Conservation (phyloP, 2,797 vertebrate species). For the Oceanodroma leucorhoa region DNA sequence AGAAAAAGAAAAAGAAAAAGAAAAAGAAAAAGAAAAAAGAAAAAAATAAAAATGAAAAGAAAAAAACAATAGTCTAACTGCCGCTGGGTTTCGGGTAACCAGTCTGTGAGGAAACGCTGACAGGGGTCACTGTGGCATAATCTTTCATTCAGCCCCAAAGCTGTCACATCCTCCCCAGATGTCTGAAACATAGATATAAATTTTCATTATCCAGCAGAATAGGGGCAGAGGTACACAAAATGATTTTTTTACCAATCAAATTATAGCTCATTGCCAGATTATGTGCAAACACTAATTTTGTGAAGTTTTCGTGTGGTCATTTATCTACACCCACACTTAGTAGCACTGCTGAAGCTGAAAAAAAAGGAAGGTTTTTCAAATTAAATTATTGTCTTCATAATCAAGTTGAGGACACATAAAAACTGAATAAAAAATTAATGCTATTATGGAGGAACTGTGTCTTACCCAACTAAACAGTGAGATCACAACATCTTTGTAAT, state of each 20-base stretch:
- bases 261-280: slow-evolving; percentile 84
- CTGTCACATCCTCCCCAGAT: slow-evolving; percentile 86
- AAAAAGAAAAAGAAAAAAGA: neutral
- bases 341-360: slow-evolving; percentile 73
- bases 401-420: slow-evolving; percentile 71
- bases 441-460: slow-evolving; percentile 68
- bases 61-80: slow-evolving; percentile 70
- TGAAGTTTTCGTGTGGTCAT: slow-evolving; percentile 84
- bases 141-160: slow-evolving; percentile 86
- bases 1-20: neutral
- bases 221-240: slow-evolving; percentile 86
- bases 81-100: slow-evolving; percentile 84
- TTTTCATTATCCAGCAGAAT: slow-evolving; percentile 86
- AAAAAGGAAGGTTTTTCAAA: slow-evolving; percentile 70
- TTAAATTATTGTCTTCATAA: slow-evolving; percentile 80
- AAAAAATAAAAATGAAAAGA: neutral
- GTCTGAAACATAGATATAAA: slow-evolving; percentile 85
- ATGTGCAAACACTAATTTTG: slow-evolving; percentile 84
- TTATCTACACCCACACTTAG: slow-evolving; percentile 77
- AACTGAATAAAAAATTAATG: slow-evolving; percentile 77
- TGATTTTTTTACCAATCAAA: slow-evolving; percentile 87
- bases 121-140: slow-evolving; percentile 87
- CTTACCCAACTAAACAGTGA: slow-evolving; percentile 60
- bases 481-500: slow-evolving; percentile 40
- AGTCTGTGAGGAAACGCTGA: slow-evolving; percentile 82